Conservation (phyloP, 2,888 invertebrate species). For the Dilophus febrilis region DNA sequence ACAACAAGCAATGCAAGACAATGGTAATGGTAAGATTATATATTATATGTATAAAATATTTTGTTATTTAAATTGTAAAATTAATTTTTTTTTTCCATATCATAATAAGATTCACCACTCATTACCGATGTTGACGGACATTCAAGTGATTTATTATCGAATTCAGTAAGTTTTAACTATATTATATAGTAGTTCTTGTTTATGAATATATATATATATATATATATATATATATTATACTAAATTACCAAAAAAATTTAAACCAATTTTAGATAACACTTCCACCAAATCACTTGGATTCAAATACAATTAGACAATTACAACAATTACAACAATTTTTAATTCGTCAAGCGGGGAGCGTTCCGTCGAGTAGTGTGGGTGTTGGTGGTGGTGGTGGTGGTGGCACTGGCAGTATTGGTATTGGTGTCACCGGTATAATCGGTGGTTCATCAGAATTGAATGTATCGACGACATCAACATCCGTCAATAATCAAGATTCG, state of each 20-base stretch:
- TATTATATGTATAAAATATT: constrained; percentile 4
- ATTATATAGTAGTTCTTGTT: too few species aligned
- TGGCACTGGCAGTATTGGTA: constrained; percentile 4
- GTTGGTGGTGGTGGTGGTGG: too few species aligned
- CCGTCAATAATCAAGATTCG: constrained; percentile 26
- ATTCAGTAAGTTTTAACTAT: too few species aligned
- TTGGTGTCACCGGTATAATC: constrained; percentile 1
- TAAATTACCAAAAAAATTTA: too few species aligned
- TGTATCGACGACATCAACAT: constrained; percentile 23
- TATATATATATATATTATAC: too few species aligned
- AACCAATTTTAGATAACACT: constrained; percentile 20
- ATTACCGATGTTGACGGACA: too few species aligned
- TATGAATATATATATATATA: too few species aligned
- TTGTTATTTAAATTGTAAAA: background rate
- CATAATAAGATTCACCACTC: too few species aligned
- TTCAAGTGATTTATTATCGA: too few species aligned
- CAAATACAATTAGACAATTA: constrained; percentile 31
- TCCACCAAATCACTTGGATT: constrained; percentile 18
- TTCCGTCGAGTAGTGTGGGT: constrained; percentile 14
- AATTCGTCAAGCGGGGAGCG: constrained; percentile 27
- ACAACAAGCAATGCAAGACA: constrained; percentile 17
- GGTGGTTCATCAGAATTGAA: too few species aligned
- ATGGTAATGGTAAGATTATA: constrained; percentile 21
- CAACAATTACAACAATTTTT: constrained; percentile 45
- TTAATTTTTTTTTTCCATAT: background rate